These are phyloP conservation scores for Dicranocentrus wangi DNA, from an alignment of 2,888 invertebrate genomes.

Conservation along the genomic window DNA sequence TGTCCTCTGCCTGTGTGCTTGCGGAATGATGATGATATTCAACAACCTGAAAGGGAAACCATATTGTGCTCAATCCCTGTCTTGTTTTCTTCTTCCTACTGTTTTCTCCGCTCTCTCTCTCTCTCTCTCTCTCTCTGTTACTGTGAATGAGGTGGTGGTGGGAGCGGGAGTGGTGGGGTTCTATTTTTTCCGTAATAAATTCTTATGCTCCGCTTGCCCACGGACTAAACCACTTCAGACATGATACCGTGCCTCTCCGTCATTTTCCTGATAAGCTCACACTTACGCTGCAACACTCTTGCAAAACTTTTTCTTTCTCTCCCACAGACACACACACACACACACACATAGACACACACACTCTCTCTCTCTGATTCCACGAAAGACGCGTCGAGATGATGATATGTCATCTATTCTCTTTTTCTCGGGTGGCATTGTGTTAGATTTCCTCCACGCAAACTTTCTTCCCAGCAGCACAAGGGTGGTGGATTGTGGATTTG, in stretches of 20 bases:
- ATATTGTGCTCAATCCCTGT: too few species aligned
- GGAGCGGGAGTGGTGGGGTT: too few species aligned
- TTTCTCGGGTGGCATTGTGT: neutral
- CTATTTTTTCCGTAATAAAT: conserved; percentile 43
- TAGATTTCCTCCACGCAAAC: neutral
- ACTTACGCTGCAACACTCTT: conserved; percentile 1
- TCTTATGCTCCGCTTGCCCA: conserved; percentile 41
- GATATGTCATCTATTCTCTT: conserved; percentile 1
- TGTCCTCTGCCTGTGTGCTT: conserved; percentile 5
- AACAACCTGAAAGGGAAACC: conserved; percentile 1
- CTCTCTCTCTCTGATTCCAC: too few species aligned
- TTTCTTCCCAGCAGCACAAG: too few species aligned
- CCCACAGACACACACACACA: too few species aligned
- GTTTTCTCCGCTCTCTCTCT: neutral
- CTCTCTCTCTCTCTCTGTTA: neutral
- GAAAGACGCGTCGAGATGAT: too few species aligned
- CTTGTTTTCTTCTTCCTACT: neutral
- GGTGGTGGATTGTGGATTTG: too few species aligned
- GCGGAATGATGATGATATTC: conserved; percentile 13
- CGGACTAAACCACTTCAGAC: conserved; percentile 14
- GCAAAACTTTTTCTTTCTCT: too few species aligned
- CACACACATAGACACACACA: conserved; percentile 1
- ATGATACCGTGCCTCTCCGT: neutral
- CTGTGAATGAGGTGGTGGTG: too few species aligned
- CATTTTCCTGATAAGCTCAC: neutral